Conservation (phyloP, 1,140 invertebrate genomes). For the Phortica variegata region DNA sequence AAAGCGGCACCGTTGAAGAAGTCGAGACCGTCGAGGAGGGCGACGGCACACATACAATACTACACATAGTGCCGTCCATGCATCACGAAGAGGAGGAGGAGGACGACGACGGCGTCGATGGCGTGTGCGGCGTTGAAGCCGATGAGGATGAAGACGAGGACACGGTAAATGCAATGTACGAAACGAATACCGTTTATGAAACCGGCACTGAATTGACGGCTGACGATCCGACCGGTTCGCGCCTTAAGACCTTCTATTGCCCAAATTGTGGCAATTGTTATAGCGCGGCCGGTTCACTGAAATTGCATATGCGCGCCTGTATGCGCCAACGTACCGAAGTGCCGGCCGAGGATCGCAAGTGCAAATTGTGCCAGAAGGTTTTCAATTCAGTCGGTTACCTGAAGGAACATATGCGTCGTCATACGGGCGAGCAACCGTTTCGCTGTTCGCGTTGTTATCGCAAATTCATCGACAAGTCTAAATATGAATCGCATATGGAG, state of each 20-base stretch:
- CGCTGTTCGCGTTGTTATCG: slow-evolving; percentile 52
- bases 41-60: slow-evolving; percentile 50
- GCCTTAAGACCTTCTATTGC: slow-evolving; percentile 47
- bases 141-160: slow-evolving; percentile 28
- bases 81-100: slow-evolving; percentile 16
- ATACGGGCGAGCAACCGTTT: slow-evolving; percentile 49
- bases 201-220: not conserved
- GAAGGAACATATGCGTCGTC: slow-evolving; percentile 54
- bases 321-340: slow-evolving; percentile 42
- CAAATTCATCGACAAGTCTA: slow-evolving; percentile 47
- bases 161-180: no score
- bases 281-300: slow-evolving; percentile 48
- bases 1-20: slow-evolving; percentile 47
- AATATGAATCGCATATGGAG: slow-evolving; percentile 46
- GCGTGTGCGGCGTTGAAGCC: slow-evolving; percentile 24
- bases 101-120: slow-evolving; percentile 14
- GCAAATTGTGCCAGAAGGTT: slow-evolving; percentile 49
- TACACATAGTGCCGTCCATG: slow-evolving; percentile 42
- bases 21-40: slow-evolving; percentile 47
- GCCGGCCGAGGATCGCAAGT: slow-evolving; percentile 45
- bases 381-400: slow-evolving; percentile 53
- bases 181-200: no score
- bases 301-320: slow-evolving; percentile 54
- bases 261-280: slow-evolving; percentile 54
- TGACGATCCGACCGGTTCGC: slow-evolving; percentile 15